A percentile compares a stretch with the other conserved stretches of the same genome.
These are phyloP conservation scores for Pterostichus madidus DNA, from an alignment of 2,888 invertebrate genomes.

Conservation along the genomic window DNA sequence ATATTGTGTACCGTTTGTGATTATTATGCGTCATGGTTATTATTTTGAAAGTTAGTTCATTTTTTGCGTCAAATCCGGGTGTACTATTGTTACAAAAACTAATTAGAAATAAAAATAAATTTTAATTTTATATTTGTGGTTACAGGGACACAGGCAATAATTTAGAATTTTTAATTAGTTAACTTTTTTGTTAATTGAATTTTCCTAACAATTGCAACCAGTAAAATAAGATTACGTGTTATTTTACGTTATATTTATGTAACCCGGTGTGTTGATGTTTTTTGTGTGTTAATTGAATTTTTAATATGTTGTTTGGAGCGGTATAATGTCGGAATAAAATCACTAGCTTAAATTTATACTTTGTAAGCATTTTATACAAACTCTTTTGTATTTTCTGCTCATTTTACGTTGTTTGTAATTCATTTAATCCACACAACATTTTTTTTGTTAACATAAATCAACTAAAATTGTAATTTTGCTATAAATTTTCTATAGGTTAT, in stretches of 20 bases:
- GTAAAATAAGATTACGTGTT: conserved; percentile 43
- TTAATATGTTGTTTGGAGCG: conserved; percentile 36
- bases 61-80: background rate
- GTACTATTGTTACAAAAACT: background rate
- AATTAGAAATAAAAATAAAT: conserved; percentile 26
- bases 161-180: conserved; percentile 40
- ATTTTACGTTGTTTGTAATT: background rate
- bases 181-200: conserved; percentile 47
- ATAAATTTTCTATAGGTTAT: no score
- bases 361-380: conserved; percentile 17
- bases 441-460: background rate
- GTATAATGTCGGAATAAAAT: conserved; percentile 17
- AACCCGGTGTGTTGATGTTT: conserved; percentile 32
- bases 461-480: background rate
- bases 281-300: conserved; percentile 48
- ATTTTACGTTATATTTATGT: conserved; percentile 38
- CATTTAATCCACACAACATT: background rate
- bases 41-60: conserved; percentile 9
- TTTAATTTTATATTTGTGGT: conserved; percentile 34
- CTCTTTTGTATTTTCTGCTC: conserved; percentile 9
- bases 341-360: conserved; percentile 33
- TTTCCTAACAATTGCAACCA: conserved; percentile 13
- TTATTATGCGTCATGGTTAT: conserved; percentile 16
- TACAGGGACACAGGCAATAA: background rate
- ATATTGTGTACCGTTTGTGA: background rate